Percentiles rank a stretch among this genome's conserved stretches.
phyloP scores from a whole-genome alignment of 1,140 invertebrate species.

The Papilio xuthus region DNA sequence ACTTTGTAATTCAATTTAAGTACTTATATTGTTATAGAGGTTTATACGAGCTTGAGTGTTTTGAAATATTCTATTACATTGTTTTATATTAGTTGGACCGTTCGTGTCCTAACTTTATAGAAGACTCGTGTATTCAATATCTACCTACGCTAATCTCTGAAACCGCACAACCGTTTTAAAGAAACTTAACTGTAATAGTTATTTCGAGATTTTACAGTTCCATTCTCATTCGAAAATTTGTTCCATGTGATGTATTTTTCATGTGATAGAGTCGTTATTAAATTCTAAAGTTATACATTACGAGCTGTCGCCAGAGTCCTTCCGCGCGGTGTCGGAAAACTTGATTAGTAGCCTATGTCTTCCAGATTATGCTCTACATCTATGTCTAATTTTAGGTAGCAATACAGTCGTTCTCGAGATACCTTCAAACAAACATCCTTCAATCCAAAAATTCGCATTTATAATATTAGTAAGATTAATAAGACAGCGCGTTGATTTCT shows the following conservation, averaged over 20 bases:
- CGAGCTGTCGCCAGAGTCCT: no score
- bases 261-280: background rate
- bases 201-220: background rate
- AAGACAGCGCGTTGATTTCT: no score
- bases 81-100: background rate
- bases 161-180: background rate
- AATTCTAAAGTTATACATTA: no score
- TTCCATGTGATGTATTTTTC: background rate
- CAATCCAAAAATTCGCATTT: no score
- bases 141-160: background rate
- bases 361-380: no score
- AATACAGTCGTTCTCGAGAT: no score
- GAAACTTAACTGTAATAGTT: background rate
- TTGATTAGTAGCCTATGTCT: no score
- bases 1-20: constrained; percentile 33
- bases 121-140: background rate
- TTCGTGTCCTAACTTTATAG: background rate
- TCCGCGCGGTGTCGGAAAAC: no score
- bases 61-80: background rate
- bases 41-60: background rate
- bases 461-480: no score
- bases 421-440: no score
- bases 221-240: background rate
- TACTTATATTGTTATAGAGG: background rate
- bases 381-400: no score